phyloP scores from a whole-genome alignment of 2,113 vertebrate genomes.

The Lasiurus borealis region DNA sequence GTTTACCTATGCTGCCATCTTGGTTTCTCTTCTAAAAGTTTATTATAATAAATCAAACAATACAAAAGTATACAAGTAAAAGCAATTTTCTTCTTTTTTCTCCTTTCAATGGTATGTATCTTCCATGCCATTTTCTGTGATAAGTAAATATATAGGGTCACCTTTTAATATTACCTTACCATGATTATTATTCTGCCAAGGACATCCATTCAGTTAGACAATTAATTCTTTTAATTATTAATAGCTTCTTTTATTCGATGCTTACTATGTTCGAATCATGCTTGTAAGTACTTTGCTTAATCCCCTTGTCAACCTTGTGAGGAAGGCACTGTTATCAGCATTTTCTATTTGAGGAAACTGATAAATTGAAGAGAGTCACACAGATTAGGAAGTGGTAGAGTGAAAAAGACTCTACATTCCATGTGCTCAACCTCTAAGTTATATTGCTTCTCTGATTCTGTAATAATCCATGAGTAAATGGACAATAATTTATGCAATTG shows the following conservation, averaged over 20 bases:
- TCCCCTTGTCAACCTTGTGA: not conserved
- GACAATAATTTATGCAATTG: not conserved
- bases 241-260: conserved; percentile 15
- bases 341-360: conserved; percentile 32
- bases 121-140: not conserved
- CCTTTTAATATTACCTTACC: not conserved
- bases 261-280: not conserved
- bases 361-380: not conserved
- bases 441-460: not conserved
- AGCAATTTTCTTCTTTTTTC: not conserved
- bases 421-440: not conserved
- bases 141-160: not conserved
- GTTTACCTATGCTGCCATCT: too few species aligned
- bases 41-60: not conserved
- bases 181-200: conserved; percentile 30
- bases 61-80: not conserved
- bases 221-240: conserved; percentile 54
- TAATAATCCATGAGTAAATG: not conserved
- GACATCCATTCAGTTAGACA: not conserved
- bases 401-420: not conserved
- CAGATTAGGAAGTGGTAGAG: not conserved
- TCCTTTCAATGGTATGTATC: not conserved
- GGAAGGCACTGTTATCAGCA: not conserved
- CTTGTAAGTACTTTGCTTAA: conserved; percentile 31
- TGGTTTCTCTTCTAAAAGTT: too few species aligned